Base-by-base conservation (phyloP, 2,797 vertebrate species). In the Notolabrus celidotus region DNA sequence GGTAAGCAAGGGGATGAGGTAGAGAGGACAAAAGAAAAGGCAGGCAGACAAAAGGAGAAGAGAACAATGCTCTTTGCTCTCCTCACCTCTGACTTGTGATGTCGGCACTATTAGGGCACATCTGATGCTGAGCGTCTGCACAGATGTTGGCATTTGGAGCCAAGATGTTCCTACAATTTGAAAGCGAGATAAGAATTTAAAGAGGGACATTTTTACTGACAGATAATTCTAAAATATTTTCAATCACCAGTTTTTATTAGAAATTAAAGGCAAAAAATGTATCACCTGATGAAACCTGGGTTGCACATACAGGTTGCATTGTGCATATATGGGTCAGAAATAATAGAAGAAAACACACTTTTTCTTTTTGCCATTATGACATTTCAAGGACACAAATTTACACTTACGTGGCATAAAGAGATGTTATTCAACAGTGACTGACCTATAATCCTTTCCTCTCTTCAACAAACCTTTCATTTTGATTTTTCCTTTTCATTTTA, bases 21-120 rank as follows among this genome's bases (percentile, higher is more conserved):
- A 4, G 10, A 11, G 33, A 71, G 41, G 53, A 57, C 63, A 73
- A 70, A 56, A 47, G 19, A 52, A 50, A 29, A 64, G 64, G 52
- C 1, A 53, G 51, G 42, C 3, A 60, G 51, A 68, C 23, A 38
- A 47, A 62, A 47, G 36, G 31, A 19, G 54, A 58, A 58, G 12
- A 29, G 23, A 47, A 60, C 34, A 60, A 31, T 33, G 46, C 17
- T 72, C 56, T 79, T 70, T 58, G 42, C 10, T 46, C 59, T 54
- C 0, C 55, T 67, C 15, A 75, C 72, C 71, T 79, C 64, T 83
- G 77, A 64, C 67, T 20, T 74, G 20, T 58, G 52, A 38, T 54
- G 22, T 63, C 70, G 39, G 43, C 52, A 54, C 60, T 49, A 10
- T 51, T 34, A 46, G 23, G 47, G 43, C n/a, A 59, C 12, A 56